Evolutionary conservation across 2,888 invertebrate species (phyloP).

Genomic region (Gibbula magus): DNA sequence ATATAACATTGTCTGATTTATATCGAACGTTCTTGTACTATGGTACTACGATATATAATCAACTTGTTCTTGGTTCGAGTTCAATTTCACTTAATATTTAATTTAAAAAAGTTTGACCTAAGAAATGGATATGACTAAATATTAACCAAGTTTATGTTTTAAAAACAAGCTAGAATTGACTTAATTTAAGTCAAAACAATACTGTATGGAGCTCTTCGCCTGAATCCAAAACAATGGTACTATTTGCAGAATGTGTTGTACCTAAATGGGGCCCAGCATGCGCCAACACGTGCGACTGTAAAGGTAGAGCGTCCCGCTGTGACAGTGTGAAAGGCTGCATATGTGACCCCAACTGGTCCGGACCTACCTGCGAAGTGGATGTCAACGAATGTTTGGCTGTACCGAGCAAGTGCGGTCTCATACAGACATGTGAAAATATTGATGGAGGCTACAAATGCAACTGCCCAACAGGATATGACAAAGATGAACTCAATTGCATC

Average conservation of each 20-base stretch:
- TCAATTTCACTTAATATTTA: too few relatives aligned
- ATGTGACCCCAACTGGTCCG: slow-evolving; percentile 15
- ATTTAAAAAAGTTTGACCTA: too few relatives aligned
- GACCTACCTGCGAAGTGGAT: neutral
- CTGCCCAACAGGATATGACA: slow-evolving; percentile 26
- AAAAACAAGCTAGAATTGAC: too few relatives aligned
- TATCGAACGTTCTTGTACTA: too few relatives aligned
- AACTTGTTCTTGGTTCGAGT: too few relatives aligned
- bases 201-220: too few relatives aligned
- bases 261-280: slow-evolving; percentile 11
- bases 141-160: too few relatives aligned
- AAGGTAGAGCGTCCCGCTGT: slow-evolving; percentile 16
- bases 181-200: too few relatives aligned
- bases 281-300: neutral
- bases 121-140: too few relatives aligned
- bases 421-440: slow-evolving; percentile 22
- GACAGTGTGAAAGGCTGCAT: slow-evolving; percentile 23
- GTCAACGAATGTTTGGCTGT: slow-evolving; percentile 23
- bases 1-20: too few relatives aligned
- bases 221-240: too few relatives aligned
- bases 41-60: too few relatives aligned
- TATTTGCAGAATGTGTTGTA: neutral
- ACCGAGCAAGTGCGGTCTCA: neutral
- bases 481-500: neutral
- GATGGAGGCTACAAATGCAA: slow-evolving; percentile 25